These are phyloP conservation scores for Platichthys flesus DNA, from an alignment of 2,113 vertebrate species.

Conservation along the genomic window DNA sequence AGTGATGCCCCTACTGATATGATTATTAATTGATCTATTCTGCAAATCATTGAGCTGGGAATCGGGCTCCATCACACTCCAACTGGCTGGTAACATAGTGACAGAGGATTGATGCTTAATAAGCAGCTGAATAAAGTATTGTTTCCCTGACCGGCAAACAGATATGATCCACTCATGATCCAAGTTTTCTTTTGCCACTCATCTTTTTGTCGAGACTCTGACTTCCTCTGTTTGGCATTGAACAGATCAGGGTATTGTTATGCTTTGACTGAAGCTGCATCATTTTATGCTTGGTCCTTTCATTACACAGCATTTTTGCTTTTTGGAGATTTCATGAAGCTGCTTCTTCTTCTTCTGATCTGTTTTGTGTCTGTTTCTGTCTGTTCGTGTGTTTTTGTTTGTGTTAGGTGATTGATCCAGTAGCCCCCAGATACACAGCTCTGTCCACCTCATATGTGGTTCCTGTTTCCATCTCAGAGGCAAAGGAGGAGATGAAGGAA, in stretches of 20 bases:
- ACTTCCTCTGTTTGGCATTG: neutral
- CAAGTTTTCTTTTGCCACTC: neutral
- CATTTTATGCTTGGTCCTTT: slow-evolving; percentile 34
- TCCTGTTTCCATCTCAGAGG: slow-evolving; percentile 88
- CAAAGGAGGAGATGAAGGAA: slow-evolving; percentile 91
- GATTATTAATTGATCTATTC: neutral
- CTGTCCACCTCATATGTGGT: slow-evolving; percentile 88
- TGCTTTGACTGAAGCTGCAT: slow-evolving; percentile 20
- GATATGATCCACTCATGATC: slow-evolving; percentile 7
- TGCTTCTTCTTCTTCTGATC: slow-evolving; percentile 8
- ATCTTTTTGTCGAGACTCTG: slow-evolving; percentile 4
- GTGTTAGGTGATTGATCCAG: slow-evolving; percentile 93
- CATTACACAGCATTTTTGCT: slow-evolving; percentile 39
- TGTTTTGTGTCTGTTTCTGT: neutral
- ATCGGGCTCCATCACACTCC: neutral
- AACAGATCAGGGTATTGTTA: neutral
- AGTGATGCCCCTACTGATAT: neutral
- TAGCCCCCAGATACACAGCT: slow-evolving; percentile 93
- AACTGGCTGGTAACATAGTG: slow-evolving; percentile 55
- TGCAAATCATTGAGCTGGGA: neutral
- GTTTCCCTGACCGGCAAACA: slow-evolving; percentile 1
- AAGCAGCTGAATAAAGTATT: no score
- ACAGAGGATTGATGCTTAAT: slow-evolving; percentile 13
- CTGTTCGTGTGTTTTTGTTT: neutral
- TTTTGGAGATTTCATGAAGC: neutral